Conservation (phyloP, 1,140 invertebrate genomes). For the Pogonomyrmex barbatus region DNA sequence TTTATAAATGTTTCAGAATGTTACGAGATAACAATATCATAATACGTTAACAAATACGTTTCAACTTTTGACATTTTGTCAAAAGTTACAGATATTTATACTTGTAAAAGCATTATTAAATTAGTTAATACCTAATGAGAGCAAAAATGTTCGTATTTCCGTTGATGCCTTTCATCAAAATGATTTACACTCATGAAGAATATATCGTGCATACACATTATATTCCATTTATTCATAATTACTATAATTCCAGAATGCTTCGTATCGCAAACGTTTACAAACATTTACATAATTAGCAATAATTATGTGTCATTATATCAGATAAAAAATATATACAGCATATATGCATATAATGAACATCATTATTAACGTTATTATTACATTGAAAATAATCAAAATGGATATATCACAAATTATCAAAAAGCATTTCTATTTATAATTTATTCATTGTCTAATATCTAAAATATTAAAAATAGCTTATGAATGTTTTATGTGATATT, state of each 20-base stretch:
- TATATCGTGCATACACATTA: neutral
- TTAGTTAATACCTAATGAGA: conserved; percentile 11
- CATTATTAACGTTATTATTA: conserved; percentile 20
- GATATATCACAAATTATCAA: conserved; percentile 22
- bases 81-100: neutral
- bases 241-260: conserved; percentile 57
- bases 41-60: neutral
- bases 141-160: conserved; percentile 12
- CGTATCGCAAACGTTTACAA: neutral
- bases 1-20: neutral
- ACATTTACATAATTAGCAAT: conserved; percentile 67
- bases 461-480: neutral
- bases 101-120: neutral
- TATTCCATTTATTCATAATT: conserved; percentile 24
- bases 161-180: conserved; percentile 7
- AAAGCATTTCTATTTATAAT: conserved; percentile 13
- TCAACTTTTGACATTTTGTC: neutral
- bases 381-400: neutral
- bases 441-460: neutral
- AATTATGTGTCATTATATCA: conserved; percentile 54
- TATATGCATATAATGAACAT: conserved; percentile 1
- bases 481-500: neutral
- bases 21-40: neutral
- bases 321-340: neutral
- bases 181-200: conserved; percentile 29